A percentile compares a stretch with the other conserved stretches of the same genome.
Evolutionary conservation across 2,113 vertebrate species (phyloP).

Genomic region (Antennarius striatus): DNA sequence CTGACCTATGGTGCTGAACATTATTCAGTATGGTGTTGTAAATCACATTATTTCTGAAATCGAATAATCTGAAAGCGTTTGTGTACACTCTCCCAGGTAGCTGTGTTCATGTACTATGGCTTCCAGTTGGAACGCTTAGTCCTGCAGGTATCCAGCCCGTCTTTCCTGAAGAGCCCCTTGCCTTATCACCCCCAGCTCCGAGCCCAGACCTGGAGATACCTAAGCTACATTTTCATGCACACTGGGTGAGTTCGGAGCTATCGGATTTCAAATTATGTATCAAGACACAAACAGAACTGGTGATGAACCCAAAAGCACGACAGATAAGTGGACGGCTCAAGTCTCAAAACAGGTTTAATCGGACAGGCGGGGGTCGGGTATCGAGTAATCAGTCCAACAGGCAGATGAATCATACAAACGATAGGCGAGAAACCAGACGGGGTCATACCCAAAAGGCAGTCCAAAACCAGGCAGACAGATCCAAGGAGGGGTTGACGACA

Average conservation of each 20-base stretch:
- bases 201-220: conserved; percentile 92
- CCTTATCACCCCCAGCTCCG: conserved; percentile 94
- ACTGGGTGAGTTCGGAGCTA: conserved; percentile 86
- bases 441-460: too few relatives aligned
- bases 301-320: too few relatives aligned
- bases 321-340: too few relatives aligned
- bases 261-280: conserved; percentile 5
- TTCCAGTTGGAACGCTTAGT: conserved; percentile 89
- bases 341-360: too few relatives aligned
- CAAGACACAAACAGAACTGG: not conserved
- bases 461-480: too few relatives aligned
- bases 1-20: not conserved
- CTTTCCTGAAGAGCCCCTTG: conserved; percentile 89
- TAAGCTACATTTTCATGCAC: conserved; percentile 98
- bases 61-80: not conserved
- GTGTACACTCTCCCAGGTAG: conserved; percentile 78
- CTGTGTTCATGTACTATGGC: conserved; percentile 93
- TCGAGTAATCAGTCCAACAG: too few relatives aligned
- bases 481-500: too few relatives aligned
- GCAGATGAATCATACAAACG: too few relatives aligned
- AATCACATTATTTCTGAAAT: not conserved
- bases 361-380: too few relatives aligned
- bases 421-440: too few relatives aligned
- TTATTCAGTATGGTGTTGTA: not conserved
- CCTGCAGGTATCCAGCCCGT: conserved; percentile 92